Percentiles rank a stretch among this genome's conserved stretches.
phyloP scores from a whole-genome alignment of 2,888 invertebrate genomes.

The Monopis laevigella region DNA sequence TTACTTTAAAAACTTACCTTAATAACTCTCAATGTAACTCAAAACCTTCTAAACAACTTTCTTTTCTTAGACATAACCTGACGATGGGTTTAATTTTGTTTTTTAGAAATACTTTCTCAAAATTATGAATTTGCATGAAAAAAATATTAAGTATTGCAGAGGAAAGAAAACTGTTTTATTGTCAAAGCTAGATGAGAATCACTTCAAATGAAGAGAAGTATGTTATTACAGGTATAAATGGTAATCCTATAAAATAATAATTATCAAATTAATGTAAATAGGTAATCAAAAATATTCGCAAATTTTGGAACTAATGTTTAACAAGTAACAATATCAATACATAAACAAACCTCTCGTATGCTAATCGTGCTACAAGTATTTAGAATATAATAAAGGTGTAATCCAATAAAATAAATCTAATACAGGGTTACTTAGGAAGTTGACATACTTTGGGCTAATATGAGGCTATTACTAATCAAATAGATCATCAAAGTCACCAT shows the following conservation, averaged over 20 bases:
- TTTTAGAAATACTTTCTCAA: slow-evolving; percentile 41
- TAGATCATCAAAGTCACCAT: too few relatives aligned
- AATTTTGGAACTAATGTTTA: too few relatives aligned
- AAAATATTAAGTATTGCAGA: slow-evolving; percentile 44
- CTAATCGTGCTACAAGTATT: too few relatives aligned
- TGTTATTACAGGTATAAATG: slow-evolving; percentile 47
- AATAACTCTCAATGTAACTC: slow-evolving; percentile 3
- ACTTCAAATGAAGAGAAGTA: slow-evolving; percentile 40
- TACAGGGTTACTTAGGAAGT: too few relatives aligned
- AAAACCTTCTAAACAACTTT: slow-evolving; percentile 4
- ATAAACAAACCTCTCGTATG: too few relatives aligned
- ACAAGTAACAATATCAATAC: too few relatives aligned
- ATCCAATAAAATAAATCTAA: too few relatives aligned
- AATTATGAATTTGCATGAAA: slow-evolving; percentile 52
- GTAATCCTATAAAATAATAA: slow-evolving; percentile 29
- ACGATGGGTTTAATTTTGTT: slow-evolving; percentile 26
- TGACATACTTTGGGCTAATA: too few relatives aligned
- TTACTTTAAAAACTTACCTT: too few relatives aligned
- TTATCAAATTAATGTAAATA: slow-evolving; percentile 7
- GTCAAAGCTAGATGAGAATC: slow-evolving; percentile 29
- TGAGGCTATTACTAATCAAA: too few relatives aligned
- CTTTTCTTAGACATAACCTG: slow-evolving; percentile 1
- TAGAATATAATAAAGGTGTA: too few relatives aligned
- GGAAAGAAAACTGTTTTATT: slow-evolving; percentile 32
- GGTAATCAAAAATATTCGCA: too few relatives aligned